Base-by-base conservation (phyloP, 2,888 invertebrate genomes). In the Lycophotia porphyrea region DNA sequence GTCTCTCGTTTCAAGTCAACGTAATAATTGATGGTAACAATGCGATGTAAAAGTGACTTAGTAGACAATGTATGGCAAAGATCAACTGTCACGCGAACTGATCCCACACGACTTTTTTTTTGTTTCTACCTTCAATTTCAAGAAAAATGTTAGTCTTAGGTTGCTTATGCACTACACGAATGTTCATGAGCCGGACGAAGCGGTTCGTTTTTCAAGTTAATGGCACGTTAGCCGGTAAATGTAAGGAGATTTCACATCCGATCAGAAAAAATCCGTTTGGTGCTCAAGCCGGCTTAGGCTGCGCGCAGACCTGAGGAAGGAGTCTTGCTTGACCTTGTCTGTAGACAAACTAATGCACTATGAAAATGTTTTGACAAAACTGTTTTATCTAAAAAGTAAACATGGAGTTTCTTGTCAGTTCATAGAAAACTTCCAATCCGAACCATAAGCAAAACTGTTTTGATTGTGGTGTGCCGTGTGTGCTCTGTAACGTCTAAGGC, bases 11-110 rank as follows among this genome's bases (percentile, higher is more conserved):
- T 61, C 24, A 24, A 31, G 66, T 63, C 60, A 63, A 74, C 36
- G 61, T 75, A 66, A 81, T 72, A 77, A 76, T 86, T 82, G 77
- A 67, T 70, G 76, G 42, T 67, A 84, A 87, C 84, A 84, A 87
- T 81, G 81, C 61, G 69, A 76, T 83, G 82, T 84, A 88, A 88
- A 88, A 82, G 87, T 85, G 74, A 73, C 76, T 65, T 72, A 69
- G 75, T 31, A 74, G 55, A 87, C 87, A 87, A 88, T 88, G 81
- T 81, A 78, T 78, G 85, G 79, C 83, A 83, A 80, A 86, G 89
- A 78, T 84, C 85, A 86, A 61, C 75, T 73, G 71, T 76, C 84
- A 84, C 76, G 82, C 81, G 72, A 86, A 36, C 52, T 7, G 76
- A 66, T 81, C 83, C 75, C 88, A 87, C 81, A 81, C 42, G 61